These are phyloP conservation scores for Asteroscopus sphinx DNA, from an alignment of 2,888 invertebrate species.

Conservation along the genomic window DNA sequence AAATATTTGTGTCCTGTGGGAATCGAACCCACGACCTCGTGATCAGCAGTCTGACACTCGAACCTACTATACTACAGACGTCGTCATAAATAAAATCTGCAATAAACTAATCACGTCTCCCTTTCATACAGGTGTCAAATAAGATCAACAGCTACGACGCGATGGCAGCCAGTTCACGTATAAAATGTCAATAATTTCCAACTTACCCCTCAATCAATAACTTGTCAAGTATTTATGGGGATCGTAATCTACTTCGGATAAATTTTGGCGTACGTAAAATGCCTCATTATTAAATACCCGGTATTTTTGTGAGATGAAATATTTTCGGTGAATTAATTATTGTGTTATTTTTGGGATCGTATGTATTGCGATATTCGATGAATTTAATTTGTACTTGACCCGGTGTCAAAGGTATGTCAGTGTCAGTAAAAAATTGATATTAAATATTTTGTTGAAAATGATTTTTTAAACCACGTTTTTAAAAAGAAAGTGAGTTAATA, in stretches of 20 bases:
- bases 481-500: no score
- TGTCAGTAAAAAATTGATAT: no score
- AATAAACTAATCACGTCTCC: no score
- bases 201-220: slow-evolving; percentile 53
- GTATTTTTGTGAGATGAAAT: not conserved
- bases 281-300: slow-evolving; percentile 19
- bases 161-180: slow-evolving; percentile 12
- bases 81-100: no score
- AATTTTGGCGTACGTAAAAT: slow-evolving; percentile 49
- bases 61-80: no score
- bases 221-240: slow-evolving; percentile 54
- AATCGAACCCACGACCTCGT: no score
- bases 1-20: no score
- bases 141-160: slow-evolving; percentile 18
- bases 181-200: slow-evolving; percentile 47
- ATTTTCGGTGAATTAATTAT: slow-evolving; percentile 5
- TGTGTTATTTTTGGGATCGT: not conserved
- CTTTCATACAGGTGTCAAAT: slow-evolving; percentile 1
- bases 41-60: no score
- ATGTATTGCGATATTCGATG: not conserved
- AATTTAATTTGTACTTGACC: not conserved
- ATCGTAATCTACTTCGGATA: slow-evolving; percentile 47
- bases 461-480: no score
- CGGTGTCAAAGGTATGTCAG: no score
- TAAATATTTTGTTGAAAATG: no score